phyloP scores from a whole-genome alignment of 1,140 invertebrate species.

The Cyclina sinensis region DNA sequence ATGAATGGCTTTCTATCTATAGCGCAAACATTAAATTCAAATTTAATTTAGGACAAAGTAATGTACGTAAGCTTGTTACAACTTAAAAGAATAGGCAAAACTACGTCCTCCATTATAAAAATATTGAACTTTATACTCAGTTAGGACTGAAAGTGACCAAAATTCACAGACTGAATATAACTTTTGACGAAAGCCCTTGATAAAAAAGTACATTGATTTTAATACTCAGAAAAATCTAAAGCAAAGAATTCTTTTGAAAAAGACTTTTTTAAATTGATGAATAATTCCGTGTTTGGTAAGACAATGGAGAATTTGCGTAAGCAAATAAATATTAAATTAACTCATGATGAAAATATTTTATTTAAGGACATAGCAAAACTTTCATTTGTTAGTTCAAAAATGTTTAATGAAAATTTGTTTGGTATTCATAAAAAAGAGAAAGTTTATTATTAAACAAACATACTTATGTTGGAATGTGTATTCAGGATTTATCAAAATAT shows the following conservation, averaged over 20 bases:
- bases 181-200: slow-evolving; percentile 60
- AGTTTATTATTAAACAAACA: slow-evolving; percentile 74
- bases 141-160: slow-evolving; percentile 67
- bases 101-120: no score
- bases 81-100: slow-evolving; percentile 61
- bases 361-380: slow-evolving; percentile 83
- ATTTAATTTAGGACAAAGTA: slow-evolving; percentile 54
- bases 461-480: slow-evolving; percentile 74
- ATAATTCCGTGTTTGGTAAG: slow-evolving; percentile 84
- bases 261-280: slow-evolving; percentile 86
- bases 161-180: slow-evolving; percentile 54
- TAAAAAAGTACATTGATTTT: slow-evolving; percentile 68
- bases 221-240: slow-evolving; percentile 78
- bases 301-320: not conserved
- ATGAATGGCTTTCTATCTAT: slow-evolving; percentile 55
- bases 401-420: slow-evolving; percentile 80
- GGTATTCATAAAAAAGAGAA: slow-evolving; percentile 65
- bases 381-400: no score
- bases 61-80: slow-evolving; percentile 55
- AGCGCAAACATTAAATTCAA: slow-evolving; percentile 69
- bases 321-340: not conserved
- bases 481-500: slow-evolving; percentile 65
- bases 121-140: no score
- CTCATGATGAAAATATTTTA: slow-evolving; percentile 74
- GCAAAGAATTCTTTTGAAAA: slow-evolving; percentile 85